phyloP scores from a whole-genome alignment of 2,888 invertebrate genomes.

The Erynnis tages region DNA sequence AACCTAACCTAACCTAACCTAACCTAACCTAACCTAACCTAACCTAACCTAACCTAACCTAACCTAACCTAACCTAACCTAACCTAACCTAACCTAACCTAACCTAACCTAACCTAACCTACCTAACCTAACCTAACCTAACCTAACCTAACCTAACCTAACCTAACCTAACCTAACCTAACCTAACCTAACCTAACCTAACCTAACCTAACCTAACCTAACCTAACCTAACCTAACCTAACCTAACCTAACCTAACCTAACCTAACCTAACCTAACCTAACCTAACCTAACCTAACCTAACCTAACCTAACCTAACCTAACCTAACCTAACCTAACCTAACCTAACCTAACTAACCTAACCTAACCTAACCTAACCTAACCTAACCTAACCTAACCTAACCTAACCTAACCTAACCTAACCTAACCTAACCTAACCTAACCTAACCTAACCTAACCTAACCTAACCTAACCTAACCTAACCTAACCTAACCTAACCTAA shows the following conservation, averaged over 20 bases:
- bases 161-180: slow-evolving; percentile 31
- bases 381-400: slow-evolving; percentile 14
- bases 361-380: slow-evolving; percentile 1
- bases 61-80: no score
- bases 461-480: slow-evolving; percentile 3
- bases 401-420: slow-evolving; percentile 13
- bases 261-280: slow-evolving; percentile 33
- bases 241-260: slow-evolving; percentile 31
- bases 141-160: slow-evolving; percentile 10
- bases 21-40: slow-evolving; percentile 23
- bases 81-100: slow-evolving; percentile 26
- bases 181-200: slow-evolving; percentile 34
- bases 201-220: slow-evolving; percentile 32
- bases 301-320: slow-evolving; percentile 26
- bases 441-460: slow-evolving; percentile 3
- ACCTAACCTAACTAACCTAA: background rate
- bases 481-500: slow-evolving; percentile 5
- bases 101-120: no score
- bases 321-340: background rate
- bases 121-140: slow-evolving; percentile 22
- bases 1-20: slow-evolving; percentile 7
- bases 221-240: slow-evolving; percentile 33
- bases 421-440: slow-evolving; percentile 2
- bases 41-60: slow-evolving; percentile 26
- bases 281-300: slow-evolving; percentile 33